Evolutionary conservation across 2,888 invertebrate genomes (phyloP).

Genomic region (Agrilus cyanescens): DNA sequence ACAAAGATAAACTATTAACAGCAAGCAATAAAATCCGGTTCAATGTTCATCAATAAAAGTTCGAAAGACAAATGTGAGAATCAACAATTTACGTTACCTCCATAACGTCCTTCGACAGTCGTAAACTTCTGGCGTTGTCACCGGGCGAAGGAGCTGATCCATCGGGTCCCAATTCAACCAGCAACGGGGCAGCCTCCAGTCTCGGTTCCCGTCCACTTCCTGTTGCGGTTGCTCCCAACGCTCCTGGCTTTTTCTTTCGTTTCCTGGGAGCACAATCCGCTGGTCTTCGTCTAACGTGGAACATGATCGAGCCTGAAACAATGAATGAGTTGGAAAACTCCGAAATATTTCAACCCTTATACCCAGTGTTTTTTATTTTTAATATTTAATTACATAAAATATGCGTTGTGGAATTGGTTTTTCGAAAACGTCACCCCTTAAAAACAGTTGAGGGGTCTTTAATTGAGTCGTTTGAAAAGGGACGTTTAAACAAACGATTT

Average conservation of each 20-base stretch:
- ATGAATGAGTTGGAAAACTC: too few relatives aligned
- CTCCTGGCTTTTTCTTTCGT: conserved; percentile 66
- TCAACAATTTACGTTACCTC: conserved; percentile 39
- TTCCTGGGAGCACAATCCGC: conserved; percentile 82
- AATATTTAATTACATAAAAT: too few relatives aligned
- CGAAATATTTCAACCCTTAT: too few relatives aligned
- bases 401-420: too few relatives aligned
- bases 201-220: conserved; percentile 46
- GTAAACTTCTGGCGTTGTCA: conserved; percentile 50
- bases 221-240: conserved; percentile 32
- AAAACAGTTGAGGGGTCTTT: too few relatives aligned
- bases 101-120: conserved; percentile 50
- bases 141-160: conserved; percentile 49
- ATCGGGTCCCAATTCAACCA: conserved; percentile 74
- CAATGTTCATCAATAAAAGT: not conserved
- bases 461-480: too few relatives aligned
- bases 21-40: too few relatives aligned
- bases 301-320: conserved; percentile 84
- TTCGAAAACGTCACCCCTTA: too few relatives aligned
- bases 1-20: too few relatives aligned
- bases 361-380: too few relatives aligned
- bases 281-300: conserved; percentile 88
- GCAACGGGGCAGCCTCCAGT: conserved; percentile 51
- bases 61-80: not conserved
- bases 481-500: too few relatives aligned